Conservation (phyloP, 2,113 vertebrate genomes). For the Prinia subflava region DNA sequence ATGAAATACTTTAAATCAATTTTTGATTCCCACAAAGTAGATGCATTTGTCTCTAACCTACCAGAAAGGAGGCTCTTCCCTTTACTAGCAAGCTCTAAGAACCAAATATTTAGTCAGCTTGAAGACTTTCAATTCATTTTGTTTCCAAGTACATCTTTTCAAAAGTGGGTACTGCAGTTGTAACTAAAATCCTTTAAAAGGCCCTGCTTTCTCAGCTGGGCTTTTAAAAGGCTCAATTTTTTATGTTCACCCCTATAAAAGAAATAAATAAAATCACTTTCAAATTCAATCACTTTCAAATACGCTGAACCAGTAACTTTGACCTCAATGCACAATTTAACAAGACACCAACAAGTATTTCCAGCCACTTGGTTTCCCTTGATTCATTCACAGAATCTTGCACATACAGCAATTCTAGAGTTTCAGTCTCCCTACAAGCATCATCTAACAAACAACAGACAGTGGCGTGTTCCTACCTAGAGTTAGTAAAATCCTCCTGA, state of each 20-base stretch:
- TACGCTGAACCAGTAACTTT: background rate
- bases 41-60: background rate
- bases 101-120: background rate
- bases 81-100: background rate
- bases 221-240: background rate
- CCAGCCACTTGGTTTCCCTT: background rate
- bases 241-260: background rate
- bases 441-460: conserved; percentile 47
- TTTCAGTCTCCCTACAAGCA: conserved; percentile 25
- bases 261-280: background rate
- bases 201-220: background rate
- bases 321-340: background rate
- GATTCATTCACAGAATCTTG: background rate
- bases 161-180: background rate
- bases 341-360: background rate
- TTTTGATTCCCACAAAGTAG: background rate
- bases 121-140: background rate
- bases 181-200: background rate
- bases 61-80: background rate
- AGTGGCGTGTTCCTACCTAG: conserved; percentile 79
- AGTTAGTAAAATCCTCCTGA: conserved; percentile 87
- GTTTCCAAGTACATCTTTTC: background rate
- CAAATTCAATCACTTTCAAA: background rate
- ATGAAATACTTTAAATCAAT: background rate
- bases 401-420: background rate